These are phyloP conservation scores for Prunella strophiata DNA, from an alignment of 2,797 vertebrate genomes.

Conservation along the genomic window DNA sequence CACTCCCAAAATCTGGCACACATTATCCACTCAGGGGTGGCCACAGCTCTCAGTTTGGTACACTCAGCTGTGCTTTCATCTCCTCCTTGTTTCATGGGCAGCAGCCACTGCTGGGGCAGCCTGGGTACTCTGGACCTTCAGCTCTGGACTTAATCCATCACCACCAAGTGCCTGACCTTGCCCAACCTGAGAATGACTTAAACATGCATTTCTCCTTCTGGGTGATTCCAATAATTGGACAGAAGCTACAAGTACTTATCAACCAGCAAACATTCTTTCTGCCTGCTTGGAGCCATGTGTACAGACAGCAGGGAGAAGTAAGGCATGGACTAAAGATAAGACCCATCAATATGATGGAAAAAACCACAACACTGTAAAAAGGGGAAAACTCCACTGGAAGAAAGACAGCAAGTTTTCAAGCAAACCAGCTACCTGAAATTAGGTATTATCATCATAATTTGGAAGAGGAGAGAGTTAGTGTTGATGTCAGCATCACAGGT, in stretches of 20 bases:
- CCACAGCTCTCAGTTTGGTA: not conserved
- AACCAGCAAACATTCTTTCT: not conserved
- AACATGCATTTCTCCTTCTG: not conserved
- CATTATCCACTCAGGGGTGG: not conserved
- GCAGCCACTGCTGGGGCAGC: not conserved
- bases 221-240: not conserved
- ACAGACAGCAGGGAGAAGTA: not conserved
- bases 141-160: not conserved
- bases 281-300: not conserved
- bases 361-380: not conserved
- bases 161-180: not conserved
- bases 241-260: not conserved
- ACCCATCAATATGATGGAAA: not conserved
- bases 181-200: not conserved
- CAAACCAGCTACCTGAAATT: not conserved
- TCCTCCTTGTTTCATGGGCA: not conserved
- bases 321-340: not conserved
- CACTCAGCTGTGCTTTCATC: not conserved
- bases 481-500: not conserved
- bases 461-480: not conserved
- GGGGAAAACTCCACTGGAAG: not conserved
- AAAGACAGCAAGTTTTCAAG: not conserved
- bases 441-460: not conserved
- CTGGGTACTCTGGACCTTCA: not conserved
- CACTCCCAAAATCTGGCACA: not conserved